phyloP scores from a whole-genome alignment of 1,140 invertebrate species.

The Neodiprion lecontei region DNA sequence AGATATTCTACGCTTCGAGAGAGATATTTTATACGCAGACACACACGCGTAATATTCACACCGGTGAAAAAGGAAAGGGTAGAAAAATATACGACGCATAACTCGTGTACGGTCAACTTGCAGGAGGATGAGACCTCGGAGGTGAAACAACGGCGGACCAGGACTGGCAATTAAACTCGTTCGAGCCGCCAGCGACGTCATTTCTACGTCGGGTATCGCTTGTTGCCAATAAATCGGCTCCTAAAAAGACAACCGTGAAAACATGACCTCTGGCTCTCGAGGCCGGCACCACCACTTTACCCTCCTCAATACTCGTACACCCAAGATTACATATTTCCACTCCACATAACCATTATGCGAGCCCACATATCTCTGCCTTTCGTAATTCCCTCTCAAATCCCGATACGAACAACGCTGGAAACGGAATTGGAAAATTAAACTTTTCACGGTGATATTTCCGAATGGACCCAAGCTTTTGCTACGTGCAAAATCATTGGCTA shows the following conservation, averaged over 20 bases:
- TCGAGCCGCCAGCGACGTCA: neutral
- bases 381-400: too few relatives aligned
- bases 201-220: neutral
- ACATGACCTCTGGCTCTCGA: neutral
- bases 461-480: too few relatives aligned
- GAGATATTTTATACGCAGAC: too few relatives aligned
- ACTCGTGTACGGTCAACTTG: neutral
- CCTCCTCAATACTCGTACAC: neutral
- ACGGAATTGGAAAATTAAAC: too few relatives aligned
- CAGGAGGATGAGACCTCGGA: neutral
- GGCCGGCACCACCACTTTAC: neutral
- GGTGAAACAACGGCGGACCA: neutral
- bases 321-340: neutral
- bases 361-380: too few relatives aligned
- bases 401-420: too few relatives aligned
- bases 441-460: too few relatives aligned
- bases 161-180: neutral
- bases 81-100: too few relatives aligned
- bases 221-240: conserved; percentile 1
- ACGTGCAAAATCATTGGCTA: too few relatives aligned
- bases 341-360: neutral
- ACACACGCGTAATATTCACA: too few relatives aligned
- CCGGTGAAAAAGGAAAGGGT: too few relatives aligned
- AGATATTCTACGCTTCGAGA: too few relatives aligned
- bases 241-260: conserved; percentile 7